Evolutionary conservation across 1,140 invertebrate species (phyloP), one percentile per base, ranked within the genome.

Genomic region (Drosophila auraria): DNA sequence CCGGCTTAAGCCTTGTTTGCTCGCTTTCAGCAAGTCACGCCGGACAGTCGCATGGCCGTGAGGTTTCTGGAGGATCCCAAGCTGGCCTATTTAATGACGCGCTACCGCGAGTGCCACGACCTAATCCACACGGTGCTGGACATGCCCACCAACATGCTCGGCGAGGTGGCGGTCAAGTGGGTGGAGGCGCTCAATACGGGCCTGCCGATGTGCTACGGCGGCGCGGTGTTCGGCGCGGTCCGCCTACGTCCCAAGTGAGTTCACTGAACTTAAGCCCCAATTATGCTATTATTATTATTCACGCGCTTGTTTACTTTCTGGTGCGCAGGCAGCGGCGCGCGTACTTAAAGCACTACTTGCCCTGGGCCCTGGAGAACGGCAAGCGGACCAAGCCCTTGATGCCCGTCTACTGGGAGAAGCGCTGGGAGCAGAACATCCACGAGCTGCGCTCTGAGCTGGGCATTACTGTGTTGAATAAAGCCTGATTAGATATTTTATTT

Each of bases 91-190:
- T 96, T 99, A 4, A 99, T 99, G 96, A 97, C 98, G 93, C 94
- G 99, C 49, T 99, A 99, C 93, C 95, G 99, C 77, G 98, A 99
- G 94, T 96, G 97, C 17, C 99, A 99, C 93, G 99, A 99, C 94
- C 94, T 99, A 58, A 95, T 98, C 70, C 99, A 99, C 93, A 96
- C 98, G 0, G 93, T 97, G 8, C 94, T 99, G 36, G 95, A 96
- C 62, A 99, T 99, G 97, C 98, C 97, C 15, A 99, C 98, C 8
- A 98, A 98, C 90, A 99, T 99, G 98, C 94, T 99, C 7, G 97
- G 97, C 90, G 95, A 95, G 91, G 98, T 99, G 17, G 95, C 97
- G 8, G 97, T 99, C 6, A 99, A 99, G 94, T 99, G 98, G 98
- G 95, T 99, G 61, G 99, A 99, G 95, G 98, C 96, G 8, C 95